A percentile compares a stretch with the other conserved stretches of the same genome.
These are phyloP conservation scores for Heliconius congener DNA, from an alignment of 1,140 invertebrate species.

Conservation along the genomic window DNA sequence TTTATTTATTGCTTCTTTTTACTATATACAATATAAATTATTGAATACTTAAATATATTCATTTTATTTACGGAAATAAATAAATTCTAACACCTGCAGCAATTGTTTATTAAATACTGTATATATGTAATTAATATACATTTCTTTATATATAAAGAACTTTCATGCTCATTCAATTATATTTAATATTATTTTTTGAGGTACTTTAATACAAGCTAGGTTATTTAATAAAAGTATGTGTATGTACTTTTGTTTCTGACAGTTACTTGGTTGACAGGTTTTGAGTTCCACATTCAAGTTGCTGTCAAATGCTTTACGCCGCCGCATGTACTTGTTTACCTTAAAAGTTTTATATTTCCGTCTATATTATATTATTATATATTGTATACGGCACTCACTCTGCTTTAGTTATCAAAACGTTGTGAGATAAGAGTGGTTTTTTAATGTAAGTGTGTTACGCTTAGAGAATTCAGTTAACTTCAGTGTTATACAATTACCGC, in stretches of 20 bases:
- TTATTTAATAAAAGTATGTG: not conserved
- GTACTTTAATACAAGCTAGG: not conserved
- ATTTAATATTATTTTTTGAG: not conserved
- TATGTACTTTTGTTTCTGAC: not conserved
- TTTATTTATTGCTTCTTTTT: too few relatives aligned
- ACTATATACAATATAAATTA: too few relatives aligned
- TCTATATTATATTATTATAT: not conserved
- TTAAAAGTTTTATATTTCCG: conserved; percentile 10
- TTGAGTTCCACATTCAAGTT: not conserved
- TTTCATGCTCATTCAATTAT: too few relatives aligned
- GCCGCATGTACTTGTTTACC: conserved; percentile 6
- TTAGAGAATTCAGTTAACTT: conserved; percentile 17
- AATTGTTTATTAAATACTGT: too few relatives aligned
- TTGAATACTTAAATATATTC: too few relatives aligned
- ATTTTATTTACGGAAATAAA: too few relatives aligned
- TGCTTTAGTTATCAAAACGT: not conserved
- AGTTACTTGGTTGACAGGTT: not conserved
- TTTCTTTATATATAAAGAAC: too few relatives aligned
- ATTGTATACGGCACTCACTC: not conserved
- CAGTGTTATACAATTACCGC: conserved; percentile 29
- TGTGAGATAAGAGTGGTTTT: not conserved
- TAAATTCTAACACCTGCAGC: too few relatives aligned
- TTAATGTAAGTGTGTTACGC: conserved; percentile 4
- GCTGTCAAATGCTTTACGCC: not conserved
- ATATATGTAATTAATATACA: too few relatives aligned